Conservation (phyloP, 2,113 vertebrate genomes). For the Myiagra hebetior region DNA sequence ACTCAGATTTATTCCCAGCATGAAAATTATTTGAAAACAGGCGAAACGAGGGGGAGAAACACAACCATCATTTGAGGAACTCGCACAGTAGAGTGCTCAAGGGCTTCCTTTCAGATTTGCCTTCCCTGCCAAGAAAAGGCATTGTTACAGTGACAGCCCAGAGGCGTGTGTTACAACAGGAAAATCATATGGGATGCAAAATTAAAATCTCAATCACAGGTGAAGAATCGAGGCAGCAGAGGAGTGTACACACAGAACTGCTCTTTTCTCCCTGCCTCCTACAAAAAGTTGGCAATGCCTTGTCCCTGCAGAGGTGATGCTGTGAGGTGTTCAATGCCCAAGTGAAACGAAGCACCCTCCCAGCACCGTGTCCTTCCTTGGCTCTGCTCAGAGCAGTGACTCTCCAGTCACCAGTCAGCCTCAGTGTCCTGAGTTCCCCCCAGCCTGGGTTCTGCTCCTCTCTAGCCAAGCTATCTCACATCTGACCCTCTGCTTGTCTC, state of each 20-base stretch:
- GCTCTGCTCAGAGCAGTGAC: not conserved
- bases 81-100: not conserved
- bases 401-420: not conserved
- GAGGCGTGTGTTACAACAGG: slow-evolving; percentile 31
- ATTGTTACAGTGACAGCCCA: slow-evolving; percentile 42
- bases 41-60: slow-evolving; percentile 6
- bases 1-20: slow-evolving; percentile 40
- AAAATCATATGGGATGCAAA: slow-evolving; percentile 36
- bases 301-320: not conserved
- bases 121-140: slow-evolving; percentile 34
- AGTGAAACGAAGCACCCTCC: not conserved
- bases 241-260: not conserved
- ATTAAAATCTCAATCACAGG: slow-evolving; percentile 50
- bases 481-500: not conserved
- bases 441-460: not conserved
- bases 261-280: not conserved
- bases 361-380: not conserved
- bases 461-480: not conserved
- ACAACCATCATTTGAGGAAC: slow-evolving; percentile 8
- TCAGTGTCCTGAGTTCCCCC: accelerated
- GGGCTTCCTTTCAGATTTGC: slow-evolving; percentile 31
- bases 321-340: not conserved
- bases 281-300: not conserved
- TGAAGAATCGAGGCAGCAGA: not conserved
- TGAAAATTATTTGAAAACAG: slow-evolving; percentile 21